phyloP scores from a whole-genome alignment of 2,113 vertebrate genomes.

The Hippopotamus amphibius region DNA sequence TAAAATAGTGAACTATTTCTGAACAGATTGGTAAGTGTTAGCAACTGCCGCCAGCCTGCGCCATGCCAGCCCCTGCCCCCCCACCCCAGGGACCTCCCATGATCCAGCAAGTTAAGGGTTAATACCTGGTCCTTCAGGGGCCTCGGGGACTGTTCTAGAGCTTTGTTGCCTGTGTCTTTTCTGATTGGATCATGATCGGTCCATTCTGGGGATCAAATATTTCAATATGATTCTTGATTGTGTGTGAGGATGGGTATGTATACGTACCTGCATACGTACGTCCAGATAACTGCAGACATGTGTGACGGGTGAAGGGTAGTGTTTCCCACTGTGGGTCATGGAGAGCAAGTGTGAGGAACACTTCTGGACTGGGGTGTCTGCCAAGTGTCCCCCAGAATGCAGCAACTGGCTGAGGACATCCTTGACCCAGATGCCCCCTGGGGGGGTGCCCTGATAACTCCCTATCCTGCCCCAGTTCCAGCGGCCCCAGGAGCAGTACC shows the following conservation, averaged over 20 bases:
- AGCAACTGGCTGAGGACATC: background rate
- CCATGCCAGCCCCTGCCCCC: background rate
- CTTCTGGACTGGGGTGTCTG: background rate
- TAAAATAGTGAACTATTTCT: background rate
- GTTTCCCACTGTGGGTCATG: background rate
- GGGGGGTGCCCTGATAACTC: background rate
- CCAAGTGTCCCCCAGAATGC: background rate
- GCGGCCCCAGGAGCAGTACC: constrained; percentile 95
- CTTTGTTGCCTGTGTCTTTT: background rate
- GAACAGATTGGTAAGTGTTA: background rate
- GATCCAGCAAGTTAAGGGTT: background rate
- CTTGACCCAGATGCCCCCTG: background rate
- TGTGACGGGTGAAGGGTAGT: background rate
- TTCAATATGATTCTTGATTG: background rate
- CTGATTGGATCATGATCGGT: background rate
- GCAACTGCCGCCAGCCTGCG: background rate
- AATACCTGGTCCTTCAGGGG: background rate
- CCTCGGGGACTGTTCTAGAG: background rate
- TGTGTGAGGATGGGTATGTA: rapidly evolving
- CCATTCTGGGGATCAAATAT: background rate
- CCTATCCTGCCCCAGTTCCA: constrained; percentile 89
- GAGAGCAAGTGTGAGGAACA: background rate
- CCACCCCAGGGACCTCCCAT: background rate
- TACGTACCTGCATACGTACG: rapidly evolving
- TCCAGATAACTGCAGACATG: background rate